Base-by-base conservation (phyloP, 35 echinoderm and acorn worm species). In the Strongylocentrotus purpuratus region DNA sequence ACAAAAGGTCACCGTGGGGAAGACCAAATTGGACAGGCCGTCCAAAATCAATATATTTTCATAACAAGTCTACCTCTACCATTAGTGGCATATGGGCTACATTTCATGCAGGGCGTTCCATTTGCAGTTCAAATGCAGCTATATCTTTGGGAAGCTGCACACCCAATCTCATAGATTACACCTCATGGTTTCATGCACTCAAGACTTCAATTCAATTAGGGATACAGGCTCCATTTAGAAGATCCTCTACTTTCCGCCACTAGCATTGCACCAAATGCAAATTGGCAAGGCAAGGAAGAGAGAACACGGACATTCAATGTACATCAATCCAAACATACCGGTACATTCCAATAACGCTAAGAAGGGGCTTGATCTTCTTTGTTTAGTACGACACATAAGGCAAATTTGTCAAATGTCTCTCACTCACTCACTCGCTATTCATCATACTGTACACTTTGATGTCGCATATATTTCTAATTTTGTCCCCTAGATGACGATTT, bases 1-100 rank as follows among this genome's bases (percentile, higher is more conserved):
- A 89, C 87, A 33, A 89, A 89, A 89, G 87, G 87, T 89, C 87
- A 89, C 12, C 32, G 87, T 9, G n/a, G n/a, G 33, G 87, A 46
- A 89, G 87, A 25, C 32, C 87, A 89, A 89, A 89, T 89, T 89
- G 87, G 87, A 33, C 32, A 46, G 20, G 33, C 32, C 3, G 87
- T 89, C 87, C 32, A 89, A 46, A 46, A 89, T 89, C 87, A 89
- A 89, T 89, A 89, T 89, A 89, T 89, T 89, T 45, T 33, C 87
- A 89, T 89, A 89, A 78, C 65, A n/a, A n/a, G 65, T 28, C 87
- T 89, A 33, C 87, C 45, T 10, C 45, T 10, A 46, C 87, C 87
- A 89, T 89, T 89, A 89, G 87, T n/a, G 65, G 65, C n/a, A 78
- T 78, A 78, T 22, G 28, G 20, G 65, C 18, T 78, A 78, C 65